Evolutionary conservation across 1,140 invertebrate species (phyloP).

Genomic region (Idris sp.): DNA sequence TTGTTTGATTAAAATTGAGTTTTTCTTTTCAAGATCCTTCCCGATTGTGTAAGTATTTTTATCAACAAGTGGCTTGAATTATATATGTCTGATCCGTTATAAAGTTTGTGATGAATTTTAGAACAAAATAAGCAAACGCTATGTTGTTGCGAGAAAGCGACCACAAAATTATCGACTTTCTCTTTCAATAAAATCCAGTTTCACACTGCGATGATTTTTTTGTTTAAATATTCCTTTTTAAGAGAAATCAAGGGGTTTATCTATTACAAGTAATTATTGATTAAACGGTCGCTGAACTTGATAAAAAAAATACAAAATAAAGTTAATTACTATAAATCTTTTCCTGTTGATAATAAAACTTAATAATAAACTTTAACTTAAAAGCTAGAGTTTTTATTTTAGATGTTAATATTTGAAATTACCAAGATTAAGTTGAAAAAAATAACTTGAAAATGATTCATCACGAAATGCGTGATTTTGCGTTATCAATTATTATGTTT

Average conservation of each 20-base stretch:
- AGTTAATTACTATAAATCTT: too few relatives aligned
- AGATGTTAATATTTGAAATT: too few relatives aligned
- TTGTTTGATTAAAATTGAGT: slow-evolving; percentile 16
- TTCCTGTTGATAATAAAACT: too few relatives aligned
- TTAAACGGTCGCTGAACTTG: slow-evolving; percentile 9
- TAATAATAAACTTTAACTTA: too few relatives aligned
- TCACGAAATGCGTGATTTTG: too few relatives aligned
- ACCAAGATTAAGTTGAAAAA: too few relatives aligned
- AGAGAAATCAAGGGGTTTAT: too few relatives aligned
- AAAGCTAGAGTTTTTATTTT: too few relatives aligned
- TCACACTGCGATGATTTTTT: slow-evolving; percentile 44
- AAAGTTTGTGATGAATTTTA: slow-evolving; percentile 43
- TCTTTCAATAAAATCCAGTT: slow-evolving; percentile 53
- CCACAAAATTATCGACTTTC: slow-evolving; percentile 55
- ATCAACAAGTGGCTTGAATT: slow-evolving; percentile 27
- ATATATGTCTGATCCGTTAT: slow-evolving; percentile 11
- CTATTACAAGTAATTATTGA: slow-evolving; percentile 4
- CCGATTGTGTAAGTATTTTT: slow-evolving; percentile 33
- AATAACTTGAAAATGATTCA: too few relatives aligned
- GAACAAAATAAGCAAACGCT: slow-evolving; percentile 33
- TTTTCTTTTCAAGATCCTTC: too few relatives aligned
- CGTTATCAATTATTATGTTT: too few relatives aligned
- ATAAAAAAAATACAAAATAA: not conserved
- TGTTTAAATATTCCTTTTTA: slow-evolving; percentile 32
- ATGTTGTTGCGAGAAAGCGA: slow-evolving; percentile 55